Evolutionary conservation across 1,140 invertebrate species (phyloP), one percentile per base, ranked within the genome.

Genomic region (Sipha flava): DNA sequence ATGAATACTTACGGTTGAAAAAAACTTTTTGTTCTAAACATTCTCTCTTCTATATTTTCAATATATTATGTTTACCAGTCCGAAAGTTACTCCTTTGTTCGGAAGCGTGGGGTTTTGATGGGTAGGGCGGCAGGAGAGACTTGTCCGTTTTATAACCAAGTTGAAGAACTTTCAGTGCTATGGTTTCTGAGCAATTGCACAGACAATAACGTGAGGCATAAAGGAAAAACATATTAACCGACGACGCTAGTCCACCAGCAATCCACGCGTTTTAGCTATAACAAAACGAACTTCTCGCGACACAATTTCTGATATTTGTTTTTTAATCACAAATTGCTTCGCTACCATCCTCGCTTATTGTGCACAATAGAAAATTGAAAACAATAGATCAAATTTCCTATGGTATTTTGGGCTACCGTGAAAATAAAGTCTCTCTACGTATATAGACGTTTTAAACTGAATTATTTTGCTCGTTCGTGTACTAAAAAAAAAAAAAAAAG

Each of bases 51-150:
- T 14, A 62, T n/a, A n/a, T 66, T n/a, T n/a, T 66, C 62, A 40
- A 66, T 66, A 64, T 64, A 66, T 66, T 66, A 66, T 66, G 21
- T 66, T 66, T 40, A 23, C 64, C 64, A 40, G 64, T 43, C 64
- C 34, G 21, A 66, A 66, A 66, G 64, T 66, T 66, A 43, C 31
- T 40, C 64, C 12, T 66, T 66, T 66, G 34, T 66, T 40, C 23
- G 64, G 16, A 66, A 66, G 23, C 12, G 64, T 2, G 21, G 37
- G 12, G 34, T 43, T 43, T 26, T 26, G 34, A 37, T 26, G 34
- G 34, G 21, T 2, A 14, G 37, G n/a, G 16, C 9, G 49, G 37
- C 34, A 16, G 37, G 43, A 43, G 43, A 43, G 21, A 66, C 31
- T 66, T 66, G 37, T 66, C 34, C 64, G 64, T 66, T 66, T 43